Base-by-base conservation (phyloP, 2,113 vertebrate species). In the Eonycteris spelaea region DNA sequence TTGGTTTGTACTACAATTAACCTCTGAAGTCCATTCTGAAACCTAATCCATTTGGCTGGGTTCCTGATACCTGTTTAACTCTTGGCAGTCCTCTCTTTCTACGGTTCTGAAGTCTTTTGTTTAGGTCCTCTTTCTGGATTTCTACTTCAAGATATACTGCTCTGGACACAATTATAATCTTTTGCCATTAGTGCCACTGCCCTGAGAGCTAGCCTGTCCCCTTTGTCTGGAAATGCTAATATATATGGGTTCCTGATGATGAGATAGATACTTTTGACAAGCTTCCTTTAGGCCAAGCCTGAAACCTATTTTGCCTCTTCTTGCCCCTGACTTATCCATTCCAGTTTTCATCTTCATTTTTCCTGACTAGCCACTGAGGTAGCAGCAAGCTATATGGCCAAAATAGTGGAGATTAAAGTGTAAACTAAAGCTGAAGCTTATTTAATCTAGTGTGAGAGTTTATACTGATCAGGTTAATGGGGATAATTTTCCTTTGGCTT, bases 401-500 rank as follows among this genome's bases (percentile, higher is more conserved):
- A 94, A 95, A 84, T 21, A 61, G 74, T 24, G 45, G 79, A n/a
- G 59, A 70, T 87, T 95, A 95, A 90, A 48, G 70, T 92, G 78
- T 90, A 96, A 97, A 92, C n/a, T 94, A 65, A 95, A 94, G 24
- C 70, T 87, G 18, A 89, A 96, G n/a, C 57, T 92, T 70, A 92
- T 93, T 59, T 97, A 96, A 95, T 96, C 43, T 77, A 92, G 70
- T 70, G 33, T 96, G 95, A 88, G 79, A 97, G 65, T 95, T 97
- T 98, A 95, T 97, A 93, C 92, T 96, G 74, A 96, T 96, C 87
- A 96, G 95, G 97, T 97, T 97, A 97, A 96, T 95, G 59, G 67
- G 33, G 70, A 96, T 96, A 96, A 95, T 98, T 98, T 97, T 71
- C 92, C 85, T 87, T 90, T 97, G 92, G 84, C 92, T 96, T 97